Conservation (phyloP, 2,797 vertebrate genomes). For the Rhinophrynus dorsalis region DNA sequence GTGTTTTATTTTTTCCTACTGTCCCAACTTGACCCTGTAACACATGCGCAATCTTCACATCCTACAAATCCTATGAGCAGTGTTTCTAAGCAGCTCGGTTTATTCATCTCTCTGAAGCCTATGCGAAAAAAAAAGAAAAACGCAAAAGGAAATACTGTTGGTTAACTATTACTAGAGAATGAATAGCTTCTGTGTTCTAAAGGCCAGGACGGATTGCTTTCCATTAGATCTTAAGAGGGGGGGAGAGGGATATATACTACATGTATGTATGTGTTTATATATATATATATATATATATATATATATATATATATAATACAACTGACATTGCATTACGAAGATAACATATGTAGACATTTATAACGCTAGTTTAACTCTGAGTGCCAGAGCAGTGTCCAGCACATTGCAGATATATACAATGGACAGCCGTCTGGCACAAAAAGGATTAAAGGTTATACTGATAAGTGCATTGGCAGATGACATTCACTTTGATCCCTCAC, state of each 20-base stretch:
- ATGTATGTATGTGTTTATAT: background rate
- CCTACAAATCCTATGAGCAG: conserved; percentile 16
- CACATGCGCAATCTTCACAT: conserved; percentile 15
- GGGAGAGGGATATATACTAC: background rate
- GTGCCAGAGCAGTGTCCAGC: too few relatives aligned
- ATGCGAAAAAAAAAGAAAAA: background rate
- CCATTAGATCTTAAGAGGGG: background rate
- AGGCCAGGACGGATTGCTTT: background rate
- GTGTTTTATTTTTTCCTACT: conserved; percentile 32
- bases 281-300: too few relatives aligned
- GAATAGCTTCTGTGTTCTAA: background rate
- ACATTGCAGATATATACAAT: too few relatives aligned
- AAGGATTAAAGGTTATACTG: too few relatives aligned
- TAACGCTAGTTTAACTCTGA: too few relatives aligned
- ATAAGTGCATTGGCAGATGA: too few relatives aligned
- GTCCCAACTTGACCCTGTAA: conserved; percentile 35
- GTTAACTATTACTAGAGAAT: background rate
- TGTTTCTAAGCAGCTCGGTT: conserved; percentile 7
- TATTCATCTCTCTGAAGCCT: conserved; percentile 3
- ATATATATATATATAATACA: too few relatives aligned
- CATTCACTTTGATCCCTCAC: too few relatives aligned
- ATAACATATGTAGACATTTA: too few relatives aligned
- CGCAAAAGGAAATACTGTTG: background rate
- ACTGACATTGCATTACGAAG: too few relatives aligned
- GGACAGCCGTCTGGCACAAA: too few relatives aligned